phyloP scores from a whole-genome alignment of 2,113 vertebrate genomes.

The Agapornis roseicollis region DNA sequence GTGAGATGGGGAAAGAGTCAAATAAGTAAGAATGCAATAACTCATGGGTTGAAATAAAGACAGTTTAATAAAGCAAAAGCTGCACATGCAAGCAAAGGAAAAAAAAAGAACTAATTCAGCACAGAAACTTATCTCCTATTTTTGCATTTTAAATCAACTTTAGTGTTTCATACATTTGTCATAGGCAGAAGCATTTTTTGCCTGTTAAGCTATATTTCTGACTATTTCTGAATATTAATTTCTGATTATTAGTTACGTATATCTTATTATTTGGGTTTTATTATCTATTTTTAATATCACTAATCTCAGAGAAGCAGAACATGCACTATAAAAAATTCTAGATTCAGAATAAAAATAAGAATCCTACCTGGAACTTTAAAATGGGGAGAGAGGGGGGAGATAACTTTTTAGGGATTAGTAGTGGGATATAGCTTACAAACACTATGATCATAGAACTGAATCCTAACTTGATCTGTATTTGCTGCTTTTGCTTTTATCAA shows the following conservation, averaged over 20 bases:
- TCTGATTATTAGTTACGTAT: background rate
- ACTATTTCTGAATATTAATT: background rate
- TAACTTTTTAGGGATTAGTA: background rate
- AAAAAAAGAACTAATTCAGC: background rate
- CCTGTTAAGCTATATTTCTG: background rate
- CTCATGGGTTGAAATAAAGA: background rate
- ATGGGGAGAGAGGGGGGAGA: background rate
- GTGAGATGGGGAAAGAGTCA: background rate
- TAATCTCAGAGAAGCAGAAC: background rate
- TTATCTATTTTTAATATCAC: background rate
- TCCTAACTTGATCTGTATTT: background rate
- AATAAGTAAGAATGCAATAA: background rate
- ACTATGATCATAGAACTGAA: background rate
- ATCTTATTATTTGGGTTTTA: background rate
- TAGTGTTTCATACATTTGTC: background rate
- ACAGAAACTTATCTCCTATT: background rate
- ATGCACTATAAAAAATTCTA: background rate
- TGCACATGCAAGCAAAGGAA: background rate
- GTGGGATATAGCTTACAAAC: background rate
- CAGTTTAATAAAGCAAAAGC: background rate
- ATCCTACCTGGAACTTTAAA: background rate
- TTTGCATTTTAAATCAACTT: background rate
- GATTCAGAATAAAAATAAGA: background rate
- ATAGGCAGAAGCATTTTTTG: background rate
- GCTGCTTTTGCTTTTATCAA: background rate